Conservation (phyloP, 2,888 invertebrate genomes). For the Drosophila subsilvestris region DNA sequence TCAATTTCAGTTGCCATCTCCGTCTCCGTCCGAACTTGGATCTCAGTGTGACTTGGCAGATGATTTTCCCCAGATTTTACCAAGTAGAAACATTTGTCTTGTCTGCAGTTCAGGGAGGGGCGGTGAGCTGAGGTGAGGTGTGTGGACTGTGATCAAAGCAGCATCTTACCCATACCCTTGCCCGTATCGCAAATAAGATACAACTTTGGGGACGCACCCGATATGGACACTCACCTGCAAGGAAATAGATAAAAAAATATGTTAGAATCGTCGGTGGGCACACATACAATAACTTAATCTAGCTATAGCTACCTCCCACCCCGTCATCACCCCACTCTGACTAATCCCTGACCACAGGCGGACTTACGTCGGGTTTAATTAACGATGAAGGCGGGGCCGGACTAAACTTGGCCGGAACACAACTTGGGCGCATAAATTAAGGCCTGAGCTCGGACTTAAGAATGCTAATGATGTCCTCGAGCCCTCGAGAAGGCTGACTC, state of each 20-base stretch:
- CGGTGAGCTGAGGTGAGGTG: neutral
- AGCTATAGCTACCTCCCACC: constrained; percentile 2
- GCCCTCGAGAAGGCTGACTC: constrained; percentile 11
- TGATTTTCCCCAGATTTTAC: constrained; percentile 34
- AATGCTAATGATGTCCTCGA: constrained; percentile 63
- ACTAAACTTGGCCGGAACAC: constrained; percentile 26
- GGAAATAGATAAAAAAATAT: constrained; percentile 18
- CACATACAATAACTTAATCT: constrained; percentile 24
- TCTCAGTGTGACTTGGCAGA: constrained; percentile 7
- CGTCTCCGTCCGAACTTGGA: neutral
- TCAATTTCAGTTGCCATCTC: constrained; percentile 52
- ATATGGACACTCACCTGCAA: constrained; percentile 48
- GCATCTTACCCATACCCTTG: neutral
- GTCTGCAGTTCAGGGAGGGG: neutral
- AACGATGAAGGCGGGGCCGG: constrained; percentile 29
- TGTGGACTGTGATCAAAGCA: constrained; percentile 12
- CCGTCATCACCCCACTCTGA: neutral
- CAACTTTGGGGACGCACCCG: neutral
- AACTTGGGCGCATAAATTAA: constrained; percentile 60
- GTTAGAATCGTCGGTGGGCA: constrained; percentile 5
- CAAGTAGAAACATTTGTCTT: constrained; percentile 44
- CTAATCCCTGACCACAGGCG: constrained; percentile 36
- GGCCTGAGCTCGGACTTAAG: constrained; percentile 46
- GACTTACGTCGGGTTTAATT: constrained; percentile 41
- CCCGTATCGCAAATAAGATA: neutral